Base-by-base conservation (phyloP, 2,888 invertebrate genomes). In the Junonia oenone region DNA sequence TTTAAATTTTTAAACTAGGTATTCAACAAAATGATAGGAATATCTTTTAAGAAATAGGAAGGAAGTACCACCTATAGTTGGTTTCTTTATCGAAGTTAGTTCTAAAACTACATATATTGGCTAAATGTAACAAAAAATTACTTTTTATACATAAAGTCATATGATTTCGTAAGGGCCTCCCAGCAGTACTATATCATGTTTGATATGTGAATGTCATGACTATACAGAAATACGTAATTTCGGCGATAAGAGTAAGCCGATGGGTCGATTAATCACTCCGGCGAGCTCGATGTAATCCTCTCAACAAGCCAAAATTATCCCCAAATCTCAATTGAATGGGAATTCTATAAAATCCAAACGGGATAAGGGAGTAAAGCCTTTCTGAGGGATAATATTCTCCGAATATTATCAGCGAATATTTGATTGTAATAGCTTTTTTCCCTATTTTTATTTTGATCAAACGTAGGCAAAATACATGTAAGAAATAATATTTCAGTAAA, bases 271-370 rank as follows among this genome's bases (percentile, higher is more conserved):
- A 49, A 53, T 53, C 13, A 53, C 15, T 31, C 45, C 11, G 14
- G 29, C 37, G 48, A 53, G 45, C 19, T 49, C 31, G 14, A 37
- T 13, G 19, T 56, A 56, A 57, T 49, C 29, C 29, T 19, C 22
- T 33, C 27, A 45, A 57, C 11, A 38, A 53, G 48, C 29, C 45
- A 43, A 53, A 57, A 57, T 57, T 53, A 57, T 40, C 49, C 15
- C 15, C 17, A 40, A 51, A 47, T 45, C 49, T 26, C 48, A 37
- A 43, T 48, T 17, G 15, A 43, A 51, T 27, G 33, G 17, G 53
- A 45, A 43, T 26, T 53, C 48, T 53, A 43, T 33, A 15, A 17
- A 40, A 40, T 11, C 17, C 17, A 33, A n/a, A n/a, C n/a, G n/a
- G n/a, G n/a, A n/a, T n/a, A n/a, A n/a, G n/a, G n/a, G 31, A 33